These are phyloP conservation scores for Acanthoscelides obtectus DNA, from an alignment of 2,888 invertebrate species.

Conservation along the genomic window DNA sequence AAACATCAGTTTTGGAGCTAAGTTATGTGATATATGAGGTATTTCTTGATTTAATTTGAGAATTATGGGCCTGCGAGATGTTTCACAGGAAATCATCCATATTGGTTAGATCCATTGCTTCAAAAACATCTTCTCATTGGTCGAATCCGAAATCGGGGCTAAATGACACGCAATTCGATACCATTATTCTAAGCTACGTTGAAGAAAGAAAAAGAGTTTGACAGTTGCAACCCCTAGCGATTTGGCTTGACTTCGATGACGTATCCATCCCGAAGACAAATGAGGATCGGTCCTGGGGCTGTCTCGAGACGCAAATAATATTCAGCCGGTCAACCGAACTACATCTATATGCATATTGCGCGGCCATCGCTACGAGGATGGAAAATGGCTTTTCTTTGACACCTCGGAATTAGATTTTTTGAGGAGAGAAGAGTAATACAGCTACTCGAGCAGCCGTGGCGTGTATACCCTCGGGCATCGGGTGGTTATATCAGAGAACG, in stretches of 20 bases:
- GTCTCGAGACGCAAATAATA: neutral
- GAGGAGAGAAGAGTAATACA: conserved; percentile 37
- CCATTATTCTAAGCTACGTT: no score
- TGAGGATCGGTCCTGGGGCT: neutral
- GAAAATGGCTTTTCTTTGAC: conserved; percentile 52
- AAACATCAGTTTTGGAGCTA: no score
- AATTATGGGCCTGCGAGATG: no score
- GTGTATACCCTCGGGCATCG: conserved; percentile 40
- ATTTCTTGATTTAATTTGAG: no score
- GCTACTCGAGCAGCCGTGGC: conserved; percentile 29
- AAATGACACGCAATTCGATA: no score
- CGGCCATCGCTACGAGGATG: conserved; percentile 44
- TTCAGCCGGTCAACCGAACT: conserved; percentile 12
- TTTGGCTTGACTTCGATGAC: neutral
- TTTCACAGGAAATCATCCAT: no score
- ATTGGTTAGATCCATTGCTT: no score
- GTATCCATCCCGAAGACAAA: neutral
- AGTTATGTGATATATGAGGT: no score
- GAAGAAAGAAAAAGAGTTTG: no score
- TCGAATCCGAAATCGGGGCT: no score
- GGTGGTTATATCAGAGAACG: conserved; percentile 42
- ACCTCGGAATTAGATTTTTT: conserved; percentile 52
- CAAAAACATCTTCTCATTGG: no score
- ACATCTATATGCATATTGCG: conserved; percentile 44
- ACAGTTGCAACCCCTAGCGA: neutral